phyloP scores from a whole-genome alignment of 2,113 vertebrate genomes.

The Cebidichthys violaceus region DNA sequence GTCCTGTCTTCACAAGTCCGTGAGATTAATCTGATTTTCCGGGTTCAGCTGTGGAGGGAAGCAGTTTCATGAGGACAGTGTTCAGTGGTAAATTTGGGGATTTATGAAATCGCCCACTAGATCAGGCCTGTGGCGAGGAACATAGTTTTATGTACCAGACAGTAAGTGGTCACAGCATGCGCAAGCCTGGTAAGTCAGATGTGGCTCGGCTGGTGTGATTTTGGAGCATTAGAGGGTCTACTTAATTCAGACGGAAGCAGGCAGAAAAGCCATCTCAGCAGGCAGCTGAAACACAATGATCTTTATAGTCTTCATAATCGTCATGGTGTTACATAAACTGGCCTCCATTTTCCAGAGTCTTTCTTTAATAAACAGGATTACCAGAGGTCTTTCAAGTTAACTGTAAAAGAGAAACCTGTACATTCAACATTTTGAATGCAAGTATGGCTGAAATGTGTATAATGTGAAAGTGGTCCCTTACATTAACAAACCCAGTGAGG shows the following conservation, averaged over 20 bases:
- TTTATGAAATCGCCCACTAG: conserved; percentile 24
- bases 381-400: neutral
- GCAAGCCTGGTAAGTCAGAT: conserved; percentile 17
- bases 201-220: conserved; percentile 28
- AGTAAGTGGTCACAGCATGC: conserved; percentile 25
- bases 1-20: neutral
- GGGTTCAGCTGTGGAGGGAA: conserved; percentile 6
- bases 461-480: neutral
- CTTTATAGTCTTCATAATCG: neutral
- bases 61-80: neutral
- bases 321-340: neutral
- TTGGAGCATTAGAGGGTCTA: neutral
- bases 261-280: conserved; percentile 21
- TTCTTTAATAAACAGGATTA: neutral
- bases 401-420: neutral
- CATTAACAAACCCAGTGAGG: neutral
- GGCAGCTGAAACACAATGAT: conserved; percentile 4
- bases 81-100: conserved; percentile 19
- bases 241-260: conserved; percentile 33
- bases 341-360: neutral
- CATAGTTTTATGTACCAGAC: conserved; percentile 27
- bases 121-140: neutral
- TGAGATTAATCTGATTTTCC: conserved; percentile 11
- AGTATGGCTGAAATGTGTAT: neutral
- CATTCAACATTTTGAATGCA: neutral